Evolutionary conservation across 2,113 vertebrate species (phyloP).

Genomic region (Plestiodon gilberti): DNA sequence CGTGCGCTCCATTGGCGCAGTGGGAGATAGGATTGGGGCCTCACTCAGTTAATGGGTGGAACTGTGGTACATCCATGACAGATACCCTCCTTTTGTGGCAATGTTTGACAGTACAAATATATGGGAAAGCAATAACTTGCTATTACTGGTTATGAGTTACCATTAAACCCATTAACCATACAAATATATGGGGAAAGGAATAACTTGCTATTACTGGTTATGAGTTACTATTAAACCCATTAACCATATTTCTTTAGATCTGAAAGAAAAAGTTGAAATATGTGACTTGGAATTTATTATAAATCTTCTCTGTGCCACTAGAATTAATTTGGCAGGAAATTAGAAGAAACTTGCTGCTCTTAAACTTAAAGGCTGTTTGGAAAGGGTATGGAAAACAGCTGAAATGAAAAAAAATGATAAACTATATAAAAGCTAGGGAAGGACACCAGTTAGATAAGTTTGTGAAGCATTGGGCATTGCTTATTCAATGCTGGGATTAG

Average conservation of each 20-base stretch:
- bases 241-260: neutral
- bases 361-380: neutral
- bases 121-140: too few species aligned
- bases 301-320: neutral
- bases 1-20: too few species aligned
- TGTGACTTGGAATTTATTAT: neutral
- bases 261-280: constrained; percentile 2
- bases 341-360: neutral
- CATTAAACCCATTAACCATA: neutral
- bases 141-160: too few species aligned
- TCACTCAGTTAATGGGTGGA: too few species aligned
- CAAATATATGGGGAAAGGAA: too few species aligned
- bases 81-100: too few species aligned
- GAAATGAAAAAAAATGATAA: neutral
- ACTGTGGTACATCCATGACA: too few species aligned
- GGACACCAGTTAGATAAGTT: neutral
- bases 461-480: neutral
- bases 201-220: too few species aligned
- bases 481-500: neutral
- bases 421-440: neutral
- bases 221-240: too few species aligned
- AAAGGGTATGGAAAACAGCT: neutral
- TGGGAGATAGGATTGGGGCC: too few species aligned
- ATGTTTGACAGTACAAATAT: too few species aligned
- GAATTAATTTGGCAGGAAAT: neutral